phyloP scores from a whole-genome alignment of 2,113 vertebrate genomes.

The Nothoprocta pentlandii region DNA sequence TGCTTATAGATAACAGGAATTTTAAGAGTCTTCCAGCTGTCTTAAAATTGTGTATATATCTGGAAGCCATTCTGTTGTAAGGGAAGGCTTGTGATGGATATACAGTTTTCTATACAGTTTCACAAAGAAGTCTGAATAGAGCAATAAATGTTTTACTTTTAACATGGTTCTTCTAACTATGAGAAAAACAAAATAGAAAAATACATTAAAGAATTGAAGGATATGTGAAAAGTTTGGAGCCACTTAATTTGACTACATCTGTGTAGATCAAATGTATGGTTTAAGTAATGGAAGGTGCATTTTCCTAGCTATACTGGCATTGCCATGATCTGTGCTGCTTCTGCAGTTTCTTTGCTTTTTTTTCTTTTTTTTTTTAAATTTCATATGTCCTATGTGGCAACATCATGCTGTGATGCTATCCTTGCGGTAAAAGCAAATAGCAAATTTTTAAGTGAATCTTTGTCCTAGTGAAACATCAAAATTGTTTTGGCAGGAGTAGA shows the following conservation, averaged over 20 bases:
- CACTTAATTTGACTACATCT: neutral
- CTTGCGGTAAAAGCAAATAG: neutral
- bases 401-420: neutral
- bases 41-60: neutral
- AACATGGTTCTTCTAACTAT: neutral
- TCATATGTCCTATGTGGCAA: neutral
- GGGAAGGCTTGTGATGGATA: neutral
- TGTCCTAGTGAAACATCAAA: neutral
- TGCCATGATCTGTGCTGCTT: neutral
- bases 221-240: neutral
- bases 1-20: neutral
- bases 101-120: neutral
- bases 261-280: neutral
- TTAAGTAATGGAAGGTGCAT: neutral
- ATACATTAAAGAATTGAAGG: neutral
- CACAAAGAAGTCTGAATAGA: neutral
- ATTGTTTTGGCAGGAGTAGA: rapidly evolving
- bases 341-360: neutral
- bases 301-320: neutral
- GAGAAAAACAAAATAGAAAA: neutral
- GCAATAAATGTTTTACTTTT: neutral
- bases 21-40: neutral
- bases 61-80: neutral
- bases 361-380: too few species aligned
- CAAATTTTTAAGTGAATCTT: neutral